Base-by-base conservation (phyloP, 2,797 vertebrate species). In the Channallabes apus region DNA sequence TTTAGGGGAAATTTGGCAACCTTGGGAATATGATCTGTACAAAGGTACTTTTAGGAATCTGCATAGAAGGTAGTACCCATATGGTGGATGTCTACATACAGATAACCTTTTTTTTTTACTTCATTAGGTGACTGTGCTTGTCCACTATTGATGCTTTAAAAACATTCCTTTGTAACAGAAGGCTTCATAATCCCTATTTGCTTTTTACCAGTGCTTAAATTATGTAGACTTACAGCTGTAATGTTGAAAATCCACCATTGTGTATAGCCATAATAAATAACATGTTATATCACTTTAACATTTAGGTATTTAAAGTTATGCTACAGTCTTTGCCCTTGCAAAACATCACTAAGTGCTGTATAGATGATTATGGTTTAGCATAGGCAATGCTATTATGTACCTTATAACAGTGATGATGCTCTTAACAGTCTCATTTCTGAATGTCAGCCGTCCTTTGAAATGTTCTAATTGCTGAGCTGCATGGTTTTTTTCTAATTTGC, bases 401-500 rank as follows among this genome's bases (percentile, higher is more conserved):
- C 32, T 58, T 41, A 38, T 86, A 68, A 72, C 75, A 80, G 65
- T 20, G 5, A 51, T 59, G 64, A 27, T 78, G 59, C 32, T 51
- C 78, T 83, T 62, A 80, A 59, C 11, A 14, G 72, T 29, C 22
- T 46, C 2, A 5, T 72, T 79, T 83, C 29, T n/a, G 61, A 80
- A 84, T 59, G 68, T 38, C 82, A 75, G 65, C 32, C 77, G 84
- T 24, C 54, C 68, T 68, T 67, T 73, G 24, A 80, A 75, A 84
- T 65, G 65, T 58, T 59, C 29, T 56, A 79, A 83, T 35, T 69
- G 59, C 46, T 73, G 29, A 58, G 29, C 58, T 61, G 75, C 73
- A 59, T 86, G 29, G 64, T 38, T 87, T 84, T 81, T 84, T 38
- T 87, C 67, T 84, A 69, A 84, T 84, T 87, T 46, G 58, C 65